Evolutionary conservation across 53 echinoderm and acorn worm species (phyloP).

Genomic region (Luidia sarsii): DNA sequence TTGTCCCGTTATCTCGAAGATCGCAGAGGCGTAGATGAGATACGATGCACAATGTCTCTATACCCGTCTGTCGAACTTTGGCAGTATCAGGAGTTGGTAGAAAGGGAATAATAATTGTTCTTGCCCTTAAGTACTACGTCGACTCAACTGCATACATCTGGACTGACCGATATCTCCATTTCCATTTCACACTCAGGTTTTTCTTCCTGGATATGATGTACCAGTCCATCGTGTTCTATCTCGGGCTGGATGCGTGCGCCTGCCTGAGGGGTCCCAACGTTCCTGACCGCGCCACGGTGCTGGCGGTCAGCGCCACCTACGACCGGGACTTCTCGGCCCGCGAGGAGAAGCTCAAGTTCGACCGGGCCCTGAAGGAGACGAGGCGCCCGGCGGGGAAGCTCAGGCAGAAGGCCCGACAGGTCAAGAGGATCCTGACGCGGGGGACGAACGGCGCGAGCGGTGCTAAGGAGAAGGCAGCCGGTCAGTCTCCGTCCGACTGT

Average conservation of each 20-base stretch:
- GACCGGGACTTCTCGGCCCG: conserved; percentile 66
- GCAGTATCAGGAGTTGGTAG: neutral
- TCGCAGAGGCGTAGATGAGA: no score
- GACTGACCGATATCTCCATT: neutral
- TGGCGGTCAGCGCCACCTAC: conserved; percentile 72
- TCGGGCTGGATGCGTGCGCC: conserved; percentile 43
- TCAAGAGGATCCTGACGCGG: neutral
- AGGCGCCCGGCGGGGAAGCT: conserved; percentile 3
- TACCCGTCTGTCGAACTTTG: no score
- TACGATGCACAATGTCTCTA: no score
- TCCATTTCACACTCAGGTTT: conserved; percentile 31
- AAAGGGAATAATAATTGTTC: no score
- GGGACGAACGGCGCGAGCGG: no score
- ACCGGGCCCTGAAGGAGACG: conserved; percentile 21
- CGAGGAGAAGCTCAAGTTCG: conserved; percentile 69
- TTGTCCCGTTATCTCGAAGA: no score
- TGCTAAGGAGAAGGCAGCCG: neutral
- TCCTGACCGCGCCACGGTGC: conserved; percentile 17
- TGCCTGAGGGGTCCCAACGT: conserved; percentile 1
- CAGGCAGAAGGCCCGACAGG: neutral
- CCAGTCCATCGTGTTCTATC: conserved; percentile 56
- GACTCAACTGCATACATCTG: neutral
- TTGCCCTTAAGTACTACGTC: no score
- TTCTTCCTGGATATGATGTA: conserved; percentile 67
- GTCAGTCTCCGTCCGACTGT: neutral